These are phyloP conservation scores for Premnoplex brunnescens DNA, from an alignment of 2,797 vertebrate genomes.

Conservation along the genomic window DNA sequence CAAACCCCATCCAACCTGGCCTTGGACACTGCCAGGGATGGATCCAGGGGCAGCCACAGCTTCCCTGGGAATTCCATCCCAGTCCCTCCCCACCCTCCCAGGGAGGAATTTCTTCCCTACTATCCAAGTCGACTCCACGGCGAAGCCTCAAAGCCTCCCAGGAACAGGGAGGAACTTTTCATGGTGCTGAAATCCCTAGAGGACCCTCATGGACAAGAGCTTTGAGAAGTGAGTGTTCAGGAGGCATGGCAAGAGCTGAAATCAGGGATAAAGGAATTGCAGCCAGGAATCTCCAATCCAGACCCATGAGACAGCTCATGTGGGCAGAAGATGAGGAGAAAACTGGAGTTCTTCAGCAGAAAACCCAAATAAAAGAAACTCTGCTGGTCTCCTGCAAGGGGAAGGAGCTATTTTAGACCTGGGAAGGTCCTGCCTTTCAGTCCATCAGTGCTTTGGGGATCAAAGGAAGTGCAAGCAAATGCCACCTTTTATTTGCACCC, in stretches of 20 bases:
- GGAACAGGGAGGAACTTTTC: not conserved
- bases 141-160: not conserved
- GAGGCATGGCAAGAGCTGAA: not conserved
- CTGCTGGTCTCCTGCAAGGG: not conserved
- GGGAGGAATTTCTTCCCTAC: not conserved
- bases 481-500: not conserved
- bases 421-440: not conserved
- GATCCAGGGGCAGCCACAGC: not conserved
- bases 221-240: not conserved
- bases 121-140: not conserved
- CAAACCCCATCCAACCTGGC: accelerated
- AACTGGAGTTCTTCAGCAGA: not conserved
- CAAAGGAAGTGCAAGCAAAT: not conserved
- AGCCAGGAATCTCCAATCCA: not conserved
- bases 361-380: not conserved
- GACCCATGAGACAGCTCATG: not conserved
- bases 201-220: not conserved
- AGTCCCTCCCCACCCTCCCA: not conserved
- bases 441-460: not conserved
- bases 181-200: not conserved
- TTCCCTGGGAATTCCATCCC: not conserved
- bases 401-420: not conserved
- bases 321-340: not conserved
- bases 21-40: not conserved
- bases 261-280: not conserved